Conservation (phyloP, 2,888 invertebrate genomes). For the Bimastos eiseni region DNA sequence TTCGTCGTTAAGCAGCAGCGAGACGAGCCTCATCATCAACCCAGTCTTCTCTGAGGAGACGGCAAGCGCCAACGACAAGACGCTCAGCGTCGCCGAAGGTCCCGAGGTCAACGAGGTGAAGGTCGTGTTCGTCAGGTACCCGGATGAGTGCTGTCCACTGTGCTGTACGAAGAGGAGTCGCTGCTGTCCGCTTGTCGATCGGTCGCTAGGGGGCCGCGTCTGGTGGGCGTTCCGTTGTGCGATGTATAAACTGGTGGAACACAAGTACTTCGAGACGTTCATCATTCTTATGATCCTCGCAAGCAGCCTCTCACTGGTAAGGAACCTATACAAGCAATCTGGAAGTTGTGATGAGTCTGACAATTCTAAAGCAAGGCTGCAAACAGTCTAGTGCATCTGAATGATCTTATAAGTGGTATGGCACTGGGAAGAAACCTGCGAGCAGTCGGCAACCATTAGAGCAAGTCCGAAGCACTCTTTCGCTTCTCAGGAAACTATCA, state of each 20-base stretch:
- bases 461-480: too few relatives aligned
- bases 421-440: too few relatives aligned
- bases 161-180: constrained; percentile 64
- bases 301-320: constrained; percentile 93
- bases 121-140: constrained; percentile 76
- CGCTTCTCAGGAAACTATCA: too few relatives aligned
- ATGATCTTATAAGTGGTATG: not conserved
- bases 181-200: constrained; percentile 64
- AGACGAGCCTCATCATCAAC: constrained; percentile 36
- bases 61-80: constrained; percentile 17
- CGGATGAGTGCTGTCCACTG: constrained; percentile 78
- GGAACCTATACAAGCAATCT: constrained; percentile 49
- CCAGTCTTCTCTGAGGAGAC: constrained; percentile 27
- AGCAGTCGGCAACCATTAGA: too few relatives aligned
- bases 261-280: constrained; percentile 98
- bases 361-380: not conserved
- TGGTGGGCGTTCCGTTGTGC: constrained; percentile 90
- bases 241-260: constrained; percentile 92
- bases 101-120: constrained; percentile 80
- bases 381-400: not conserved
- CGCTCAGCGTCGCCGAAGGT: constrained; percentile 53
- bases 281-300: constrained; percentile 97
- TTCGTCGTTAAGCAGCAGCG: constrained; percentile 32
- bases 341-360: not conserved
- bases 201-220: constrained; percentile 90